phyloP scores from a whole-genome alignment of 2,797 vertebrate genomes.

The Thalassophryne amazonica region DNA sequence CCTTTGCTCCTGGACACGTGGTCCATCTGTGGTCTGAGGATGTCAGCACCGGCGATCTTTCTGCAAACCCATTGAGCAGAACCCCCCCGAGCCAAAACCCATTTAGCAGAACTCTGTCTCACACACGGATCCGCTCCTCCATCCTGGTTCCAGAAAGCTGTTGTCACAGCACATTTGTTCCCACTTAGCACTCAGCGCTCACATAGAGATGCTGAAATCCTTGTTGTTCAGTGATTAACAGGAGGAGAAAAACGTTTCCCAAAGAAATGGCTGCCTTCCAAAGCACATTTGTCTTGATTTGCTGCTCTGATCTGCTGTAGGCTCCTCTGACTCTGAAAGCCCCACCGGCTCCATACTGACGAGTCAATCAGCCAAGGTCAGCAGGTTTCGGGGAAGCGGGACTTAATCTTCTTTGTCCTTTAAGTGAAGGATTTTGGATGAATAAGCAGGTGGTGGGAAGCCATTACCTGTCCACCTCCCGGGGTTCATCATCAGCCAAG shows the following conservation, averaged over 20 bases:
- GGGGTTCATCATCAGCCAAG: slow-evolving; percentile 67
- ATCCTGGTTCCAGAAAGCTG: slow-evolving; percentile 43
- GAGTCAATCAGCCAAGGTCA: slow-evolving; percentile 73
- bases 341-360: slow-evolving; percentile 56
- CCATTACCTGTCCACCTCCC: slow-evolving; percentile 62
- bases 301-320: slow-evolving; percentile 41
- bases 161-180: slow-evolving; percentile 62
- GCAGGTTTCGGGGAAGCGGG: slow-evolving; percentile 56
- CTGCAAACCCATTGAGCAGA: slow-evolving; percentile 53
- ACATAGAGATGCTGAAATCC: slow-evolving; percentile 38
- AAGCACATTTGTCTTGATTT: slow-evolving; percentile 70
- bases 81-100: slow-evolving; percentile 37
- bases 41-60: slow-evolving; percentile 54
- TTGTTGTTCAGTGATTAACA: slow-evolving; percentile 54
- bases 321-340: slow-evolving; percentile 42
- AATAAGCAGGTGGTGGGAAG: slow-evolving; percentile 68
- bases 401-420: slow-evolving; percentile 74
- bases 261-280: slow-evolving; percentile 51
- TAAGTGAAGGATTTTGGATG: slow-evolving; percentile 75
- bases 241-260: slow-evolving; percentile 24
- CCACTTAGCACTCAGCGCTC: slow-evolving; percentile 48
- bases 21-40: slow-evolving; percentile 41
- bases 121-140: slow-evolving; percentile 1
- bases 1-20: slow-evolving; percentile 36
- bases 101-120: slow-evolving; percentile 21